phyloP scores from a whole-genome alignment of 1,140 invertebrate genomes.

The Atta texana region DNA sequence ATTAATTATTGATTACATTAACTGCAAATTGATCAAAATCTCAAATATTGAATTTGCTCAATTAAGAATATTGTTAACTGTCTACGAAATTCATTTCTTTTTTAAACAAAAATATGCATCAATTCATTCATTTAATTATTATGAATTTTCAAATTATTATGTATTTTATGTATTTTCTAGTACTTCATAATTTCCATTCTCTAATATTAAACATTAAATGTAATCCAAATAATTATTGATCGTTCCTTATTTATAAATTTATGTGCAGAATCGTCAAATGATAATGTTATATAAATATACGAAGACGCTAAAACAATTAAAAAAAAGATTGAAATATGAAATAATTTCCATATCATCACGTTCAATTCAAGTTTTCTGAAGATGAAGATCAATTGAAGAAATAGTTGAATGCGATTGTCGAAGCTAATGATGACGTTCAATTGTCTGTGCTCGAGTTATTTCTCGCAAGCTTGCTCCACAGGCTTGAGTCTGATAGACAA shows the following conservation, averaged over 20 bases:
- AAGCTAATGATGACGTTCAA: background rate
- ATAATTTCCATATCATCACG: background rate
- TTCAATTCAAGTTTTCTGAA: background rate
- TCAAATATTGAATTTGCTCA: background rate
- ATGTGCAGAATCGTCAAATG: background rate
- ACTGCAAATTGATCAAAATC: background rate
- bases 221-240: background rate
- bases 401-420: conserved; percentile 9
- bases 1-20: background rate
- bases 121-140: background rate
- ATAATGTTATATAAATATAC: background rate
- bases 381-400: background rate
- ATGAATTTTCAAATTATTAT: background rate
- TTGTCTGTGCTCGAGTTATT: conserved; percentile 25
- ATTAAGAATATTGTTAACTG: background rate
- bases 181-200: background rate
- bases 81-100: background rate
- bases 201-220: background rate
- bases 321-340: background rate
- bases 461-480: conserved; percentile 6
- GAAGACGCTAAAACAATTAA: background rate
- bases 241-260: background rate
- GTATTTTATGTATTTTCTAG: background rate
- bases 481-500: background rate
- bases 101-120: background rate